Evolutionary conservation across 1,140 invertebrate species (phyloP).

Genomic region (Bombus balteatus): DNA sequence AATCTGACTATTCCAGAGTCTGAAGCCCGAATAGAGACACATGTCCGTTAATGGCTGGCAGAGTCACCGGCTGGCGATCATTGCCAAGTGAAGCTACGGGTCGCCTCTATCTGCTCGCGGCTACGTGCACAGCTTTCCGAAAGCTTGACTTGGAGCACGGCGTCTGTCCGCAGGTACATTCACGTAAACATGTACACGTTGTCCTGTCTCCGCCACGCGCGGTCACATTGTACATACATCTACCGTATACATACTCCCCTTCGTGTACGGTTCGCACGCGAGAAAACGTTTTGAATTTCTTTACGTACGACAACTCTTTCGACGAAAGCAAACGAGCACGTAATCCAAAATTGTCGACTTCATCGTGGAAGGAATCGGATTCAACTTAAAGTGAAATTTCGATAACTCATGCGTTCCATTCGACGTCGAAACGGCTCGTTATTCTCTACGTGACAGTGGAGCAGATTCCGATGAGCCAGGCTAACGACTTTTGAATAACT

Average conservation of each 20-base stretch:
- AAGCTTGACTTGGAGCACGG: constrained; percentile 69
- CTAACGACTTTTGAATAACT: constrained; percentile 44
- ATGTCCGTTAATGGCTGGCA: constrained; percentile 81
- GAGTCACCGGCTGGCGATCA: constrained; percentile 81
- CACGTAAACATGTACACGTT: constrained; percentile 45
- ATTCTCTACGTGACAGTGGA: constrained; percentile 19
- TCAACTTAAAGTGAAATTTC: constrained; percentile 60
- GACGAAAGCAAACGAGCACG: constrained; percentile 39
- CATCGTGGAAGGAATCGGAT: constrained; percentile 52
- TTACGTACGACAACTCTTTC: constrained; percentile 8
- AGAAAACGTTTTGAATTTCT: constrained; percentile 1
- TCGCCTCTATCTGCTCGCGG: constrained; percentile 65
- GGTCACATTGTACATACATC: constrained; percentile 45
- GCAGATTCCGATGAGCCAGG: background rate
- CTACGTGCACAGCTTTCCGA: constrained; percentile 79
- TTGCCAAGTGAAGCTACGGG: constrained; percentile 77
- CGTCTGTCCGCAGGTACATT: constrained; percentile 68
- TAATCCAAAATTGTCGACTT: constrained; percentile 40
- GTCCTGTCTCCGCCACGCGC: constrained; percentile 38
- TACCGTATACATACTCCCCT: constrained; percentile 6
- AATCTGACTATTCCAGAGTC: constrained; percentile 64
- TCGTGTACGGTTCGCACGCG: background rate
- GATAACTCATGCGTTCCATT: constrained; percentile 53
- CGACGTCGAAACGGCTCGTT: constrained; percentile 24
- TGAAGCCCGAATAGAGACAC: constrained; percentile 77